Base-by-base conservation (phyloP, 2,113 vertebrate species). In the Ictalurus punctatus region DNA sequence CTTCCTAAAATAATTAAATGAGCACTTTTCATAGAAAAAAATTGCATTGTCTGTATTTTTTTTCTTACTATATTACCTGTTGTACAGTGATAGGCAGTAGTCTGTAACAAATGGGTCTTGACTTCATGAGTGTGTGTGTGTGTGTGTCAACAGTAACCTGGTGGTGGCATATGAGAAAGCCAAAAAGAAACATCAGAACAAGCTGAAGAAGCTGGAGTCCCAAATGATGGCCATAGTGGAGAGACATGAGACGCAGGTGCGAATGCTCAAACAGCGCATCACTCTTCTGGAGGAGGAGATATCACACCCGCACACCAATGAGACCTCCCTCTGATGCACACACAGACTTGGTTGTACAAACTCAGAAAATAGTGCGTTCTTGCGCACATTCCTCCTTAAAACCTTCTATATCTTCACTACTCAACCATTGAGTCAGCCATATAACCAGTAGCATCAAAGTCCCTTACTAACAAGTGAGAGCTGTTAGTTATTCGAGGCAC, bases 181-280 rank as follows among this genome's bases (percentile, higher is more conserved):
- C 37, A 97, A 98, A 95, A 97, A 97, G 92, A 97, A 97, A 79
- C 97, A 98, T 91, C 97, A 97, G 89, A 97, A 96, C 90, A 98
- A 97, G 86, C 94, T 98, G 92, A 98, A 97, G 94, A 97, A 97
- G 93, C 52, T 98, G 92, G 97, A 98, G 92, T 96, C 96, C 0
- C 97, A 98, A 94, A 98, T 97, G 97, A 97, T 98, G 97, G 96
- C 97, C 87, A 97, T 97, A 97, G 96, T 97, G 91, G 97, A 97
- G 89, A 94, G 97, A 63, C 97, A 98, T 1, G 97, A 98, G 93
- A 97, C 97, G 0, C 97, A 97, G 95, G 96, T 97, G 85, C 93
- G 97, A 82, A 97, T 98, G 97, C 96, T 98, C 69, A 98, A 97
- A 88, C 97, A 97, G 88, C 94, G 97, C 76, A 97, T 97, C 92